phyloP scores from a whole-genome alignment of 2,797 vertebrate genomes.

The Catostomus latipinnis region DNA sequence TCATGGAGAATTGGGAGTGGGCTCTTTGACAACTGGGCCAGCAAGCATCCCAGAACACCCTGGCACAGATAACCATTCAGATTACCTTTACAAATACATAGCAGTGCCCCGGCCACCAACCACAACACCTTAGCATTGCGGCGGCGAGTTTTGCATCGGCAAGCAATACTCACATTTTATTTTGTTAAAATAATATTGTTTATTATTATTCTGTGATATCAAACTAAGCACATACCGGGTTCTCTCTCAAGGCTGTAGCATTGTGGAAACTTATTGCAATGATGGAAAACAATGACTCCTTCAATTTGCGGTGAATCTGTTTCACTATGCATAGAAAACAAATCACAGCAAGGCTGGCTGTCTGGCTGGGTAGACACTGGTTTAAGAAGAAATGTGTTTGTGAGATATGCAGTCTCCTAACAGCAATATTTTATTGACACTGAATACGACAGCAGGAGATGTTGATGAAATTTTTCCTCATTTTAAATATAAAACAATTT shows the following conservation, averaged over 20 bases:
- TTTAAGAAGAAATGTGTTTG: conserved; percentile 14
- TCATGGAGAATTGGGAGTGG: no score
- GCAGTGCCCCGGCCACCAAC: no score
- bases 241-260: conserved; percentile 6
- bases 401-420: conserved; percentile 17
- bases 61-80: no score
- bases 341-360: conserved; percentile 25
- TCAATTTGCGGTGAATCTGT: neutral
- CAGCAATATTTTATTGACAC: conserved; percentile 43
- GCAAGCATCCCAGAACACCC: no score
- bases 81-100: no score
- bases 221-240: neutral
- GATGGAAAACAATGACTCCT: conserved; percentile 7
- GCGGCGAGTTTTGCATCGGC: neutral
- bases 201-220: neutral
- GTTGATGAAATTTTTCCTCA: conserved; percentile 39
- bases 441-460: conserved; percentile 11
- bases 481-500: conserved; percentile 10
- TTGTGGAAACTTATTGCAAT: conserved; percentile 12
- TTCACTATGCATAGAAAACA: conserved; percentile 4
- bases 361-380: conserved; percentile 11
- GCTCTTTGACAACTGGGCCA: no score
- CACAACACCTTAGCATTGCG: no score
- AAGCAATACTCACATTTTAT: neutral
- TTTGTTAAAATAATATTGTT: neutral